Conservation (phyloP, 2,888 invertebrate genomes). For the Hirtodrosophila confusa region DNA sequence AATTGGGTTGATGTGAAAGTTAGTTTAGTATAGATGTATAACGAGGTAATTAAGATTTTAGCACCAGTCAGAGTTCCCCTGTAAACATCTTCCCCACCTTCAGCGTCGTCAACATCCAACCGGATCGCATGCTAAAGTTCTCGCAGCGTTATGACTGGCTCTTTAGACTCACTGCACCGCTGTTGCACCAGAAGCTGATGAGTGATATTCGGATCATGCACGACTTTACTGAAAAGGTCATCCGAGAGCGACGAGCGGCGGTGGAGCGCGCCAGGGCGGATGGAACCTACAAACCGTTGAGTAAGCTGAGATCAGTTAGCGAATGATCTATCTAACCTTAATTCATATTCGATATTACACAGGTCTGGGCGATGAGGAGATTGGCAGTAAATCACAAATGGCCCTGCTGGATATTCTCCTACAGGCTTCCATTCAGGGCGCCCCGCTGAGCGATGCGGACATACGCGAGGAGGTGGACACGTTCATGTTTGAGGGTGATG, state of each 20-base stretch:
- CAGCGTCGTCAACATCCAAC: conserved; percentile 65
- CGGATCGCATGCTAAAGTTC: conserved; percentile 65
- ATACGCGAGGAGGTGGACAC: conserved; percentile 89
- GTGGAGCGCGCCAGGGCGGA: conserved; percentile 57
- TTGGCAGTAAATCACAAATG: conserved; percentile 86
- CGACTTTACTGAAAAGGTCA: conserved; percentile 70
- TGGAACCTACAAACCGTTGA: conserved; percentile 53
- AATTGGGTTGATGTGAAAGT: too few species aligned
- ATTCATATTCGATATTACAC: neutral
- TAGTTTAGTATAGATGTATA: too few species aligned
- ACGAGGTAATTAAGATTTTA: too few species aligned
- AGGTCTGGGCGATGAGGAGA: conserved; percentile 66
- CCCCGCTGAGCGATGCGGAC: conserved; percentile 85
- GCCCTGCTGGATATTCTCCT: conserved; percentile 88
- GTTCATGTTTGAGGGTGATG: conserved; percentile 87
- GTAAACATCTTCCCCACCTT: too few species aligned
- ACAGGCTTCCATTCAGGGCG: conserved; percentile 86
- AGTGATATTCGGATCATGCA: conserved; percentile 63
- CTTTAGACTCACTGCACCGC: conserved; percentile 56
- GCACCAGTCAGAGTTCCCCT: too few species aligned
- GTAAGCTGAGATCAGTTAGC: conserved; percentile 31
- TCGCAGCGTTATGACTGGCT: conserved; percentile 68
- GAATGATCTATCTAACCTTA: too few species aligned
- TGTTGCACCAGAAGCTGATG: conserved; percentile 43
- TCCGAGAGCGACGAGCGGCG: conserved; percentile 57